phyloP scores from a whole-genome alignment of 2,797 vertebrate genomes.

The Eleutherodactylus coqui region DNA sequence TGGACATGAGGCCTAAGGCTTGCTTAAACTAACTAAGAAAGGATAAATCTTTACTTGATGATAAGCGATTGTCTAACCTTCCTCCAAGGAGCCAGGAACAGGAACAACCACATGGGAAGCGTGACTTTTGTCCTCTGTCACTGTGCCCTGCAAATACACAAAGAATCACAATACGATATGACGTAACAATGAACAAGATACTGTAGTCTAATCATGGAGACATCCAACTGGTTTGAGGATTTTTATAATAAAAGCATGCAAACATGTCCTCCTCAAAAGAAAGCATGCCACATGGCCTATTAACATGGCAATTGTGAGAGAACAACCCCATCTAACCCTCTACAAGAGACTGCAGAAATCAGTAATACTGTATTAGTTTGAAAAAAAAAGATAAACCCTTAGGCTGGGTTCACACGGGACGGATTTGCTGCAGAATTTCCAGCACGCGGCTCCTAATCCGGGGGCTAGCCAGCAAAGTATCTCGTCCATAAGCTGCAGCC shows the following conservation, averaged over 20 bases:
- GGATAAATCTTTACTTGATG: neutral
- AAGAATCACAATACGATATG: conserved; percentile 9
- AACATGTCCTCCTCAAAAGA: neutral
- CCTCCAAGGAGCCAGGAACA: conserved; percentile 89
- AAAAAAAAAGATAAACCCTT: too few species aligned
- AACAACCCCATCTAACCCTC: too few species aligned
- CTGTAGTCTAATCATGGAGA: neutral
- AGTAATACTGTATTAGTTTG: too few species aligned
- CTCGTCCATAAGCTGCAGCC: too few species aligned
- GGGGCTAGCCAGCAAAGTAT: too few species aligned
- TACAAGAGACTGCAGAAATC: too few species aligned
- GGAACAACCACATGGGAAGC: conserved; percentile 93
- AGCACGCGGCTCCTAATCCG: too few species aligned
- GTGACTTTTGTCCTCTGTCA: conserved; percentile 90
- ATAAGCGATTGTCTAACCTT: conserved; percentile 77
- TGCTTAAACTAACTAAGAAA: neutral
- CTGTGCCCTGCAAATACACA: conserved; percentile 81
- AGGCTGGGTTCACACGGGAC: too few species aligned
- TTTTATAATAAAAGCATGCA: too few species aligned
- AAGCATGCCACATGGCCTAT: neutral
- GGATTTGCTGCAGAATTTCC: too few species aligned
- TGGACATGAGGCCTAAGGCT: too few species aligned
- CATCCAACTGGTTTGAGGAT: neutral
- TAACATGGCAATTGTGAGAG: too few species aligned
- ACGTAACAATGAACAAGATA: neutral